Base-by-base conservation (phyloP, 2,888 invertebrate genomes). In the Philonicus albiceps region DNA sequence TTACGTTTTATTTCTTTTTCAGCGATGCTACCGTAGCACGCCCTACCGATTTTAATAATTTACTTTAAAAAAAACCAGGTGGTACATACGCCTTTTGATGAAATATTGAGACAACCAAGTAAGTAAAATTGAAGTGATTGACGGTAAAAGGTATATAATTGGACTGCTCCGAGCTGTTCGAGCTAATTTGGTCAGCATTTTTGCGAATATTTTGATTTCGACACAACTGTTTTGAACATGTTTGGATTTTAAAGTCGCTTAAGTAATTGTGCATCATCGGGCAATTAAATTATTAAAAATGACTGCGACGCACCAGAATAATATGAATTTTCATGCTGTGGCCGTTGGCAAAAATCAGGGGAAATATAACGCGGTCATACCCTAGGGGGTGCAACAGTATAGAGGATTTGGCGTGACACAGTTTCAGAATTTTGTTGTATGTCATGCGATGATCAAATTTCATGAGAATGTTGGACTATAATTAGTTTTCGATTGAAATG, bases 241-340 rank as follows among this genome's bases (percentile, higher is more conserved):
- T 27, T 64, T 19, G 27, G 64, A 76, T 4, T 76, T 76, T 22
- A 11, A n/a, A 76, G 40, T 37, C 22, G 8, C 22, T 37, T 76
- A n/a, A n/a, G n/a, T n/a, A 76, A n/a, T 76, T 34, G 37, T 22
- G 40, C 19, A 76, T 34, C 76, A 76, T 34, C 76, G 34, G 76
- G 6, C 37, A 34, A 76, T 76, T 76, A 76, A 76, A 40, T 76
- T n/a, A 22, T 76, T 76, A 76, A 76, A 64, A 76, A 13, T 76
- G 34, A 37, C 37, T 22, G 37, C n/a, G 37, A 7, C 64, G 3
- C 3, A 19, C 22, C 64, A 64, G 19, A 64, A 64, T 64, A 64
- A 27, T 64, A 2, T 64, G 11, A 27, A 27, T 27, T 64, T 22
- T 27, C 19, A 11, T n/a, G 49, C 49, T n/a, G 49, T n/a, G 49